Evolutionary conservation across 2,888 invertebrate genomes (phyloP).

Genomic region (Andrena fulva): DNA sequence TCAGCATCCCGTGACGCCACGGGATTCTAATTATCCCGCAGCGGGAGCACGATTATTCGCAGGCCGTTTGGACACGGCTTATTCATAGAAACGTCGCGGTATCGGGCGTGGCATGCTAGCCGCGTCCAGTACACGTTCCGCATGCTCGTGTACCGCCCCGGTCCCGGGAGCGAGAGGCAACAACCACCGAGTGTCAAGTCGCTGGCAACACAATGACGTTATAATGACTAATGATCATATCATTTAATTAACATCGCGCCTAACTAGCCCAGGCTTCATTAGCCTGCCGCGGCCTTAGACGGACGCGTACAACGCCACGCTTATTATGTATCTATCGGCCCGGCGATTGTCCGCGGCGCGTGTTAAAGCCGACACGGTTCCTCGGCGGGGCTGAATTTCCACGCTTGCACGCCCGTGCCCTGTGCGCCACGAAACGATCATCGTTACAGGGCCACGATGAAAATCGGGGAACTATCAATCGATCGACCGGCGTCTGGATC

Average conservation of each 20-base stretch:
- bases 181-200: constrained; percentile 72
- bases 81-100: constrained; percentile 79
- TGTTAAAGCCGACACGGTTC: constrained; percentile 81
- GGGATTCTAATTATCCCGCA: constrained; percentile 40
- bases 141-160: constrained; percentile 62
- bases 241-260: constrained; percentile 85
- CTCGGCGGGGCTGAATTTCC: constrained; percentile 80
- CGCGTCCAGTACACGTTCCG: constrained; percentile 77
- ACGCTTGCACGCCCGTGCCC: constrained; percentile 71
- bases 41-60: constrained; percentile 35
- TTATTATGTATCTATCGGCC: constrained; percentile 82
- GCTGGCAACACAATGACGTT: constrained; percentile 81
- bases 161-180: constrained; percentile 63
- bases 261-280: constrained; percentile 82
- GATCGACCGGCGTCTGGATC: constrained; percentile 56
- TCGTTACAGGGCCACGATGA: constrained; percentile 36
- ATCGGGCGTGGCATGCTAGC: constrained; percentile 78
- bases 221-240: constrained; percentile 85
- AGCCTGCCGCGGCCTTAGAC: constrained; percentile 78
- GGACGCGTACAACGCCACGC: constrained; percentile 74
- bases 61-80: constrained; percentile 62
- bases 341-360: constrained; percentile 75
- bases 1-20: not conserved
- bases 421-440: constrained; percentile 47
- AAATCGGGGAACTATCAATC: constrained; percentile 67